Evolutionary conservation across 2,113 vertebrate genomes (phyloP).

Genomic region (Drymodes brunneopygia): DNA sequence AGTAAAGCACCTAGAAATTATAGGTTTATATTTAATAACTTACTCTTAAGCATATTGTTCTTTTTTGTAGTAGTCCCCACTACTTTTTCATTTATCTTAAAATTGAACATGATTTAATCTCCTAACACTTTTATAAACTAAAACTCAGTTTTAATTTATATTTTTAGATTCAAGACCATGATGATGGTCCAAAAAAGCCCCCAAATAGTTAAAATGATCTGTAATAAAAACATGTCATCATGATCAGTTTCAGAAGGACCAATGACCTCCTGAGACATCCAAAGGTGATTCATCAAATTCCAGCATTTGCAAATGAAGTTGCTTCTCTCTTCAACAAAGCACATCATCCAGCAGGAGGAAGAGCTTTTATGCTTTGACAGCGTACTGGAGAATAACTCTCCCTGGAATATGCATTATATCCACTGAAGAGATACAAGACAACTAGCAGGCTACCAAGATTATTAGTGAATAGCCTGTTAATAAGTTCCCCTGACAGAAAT

Average conservation of each 20-base stretch:
- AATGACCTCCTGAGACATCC: not conserved
- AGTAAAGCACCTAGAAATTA: not conserved
- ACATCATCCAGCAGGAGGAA: not conserved
- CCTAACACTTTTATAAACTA: not conserved
- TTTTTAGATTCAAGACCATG: not conserved
- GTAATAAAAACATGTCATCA: fast-evolving
- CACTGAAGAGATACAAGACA: not conserved
- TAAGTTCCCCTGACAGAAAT: not conserved
- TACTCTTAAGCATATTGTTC: not conserved
- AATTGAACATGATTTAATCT: not conserved
- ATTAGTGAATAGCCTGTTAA: not conserved
- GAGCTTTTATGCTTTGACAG: not conserved
- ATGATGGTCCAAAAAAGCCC: not conserved
- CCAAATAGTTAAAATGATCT: not conserved
- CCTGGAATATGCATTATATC: not conserved
- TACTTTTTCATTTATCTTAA: not conserved
- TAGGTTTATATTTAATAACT: not conserved
- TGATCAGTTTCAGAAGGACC: not conserved
- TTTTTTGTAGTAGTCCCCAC: not conserved
- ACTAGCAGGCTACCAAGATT: not conserved
- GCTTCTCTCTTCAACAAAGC: not conserved
- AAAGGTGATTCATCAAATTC: not conserved
- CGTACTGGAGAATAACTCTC: not conserved
- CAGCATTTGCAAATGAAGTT: not conserved
- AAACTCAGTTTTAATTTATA: not conserved